phyloP scores from a whole-genome alignment of 2,797 vertebrate species.

The Danio choprae region DNA sequence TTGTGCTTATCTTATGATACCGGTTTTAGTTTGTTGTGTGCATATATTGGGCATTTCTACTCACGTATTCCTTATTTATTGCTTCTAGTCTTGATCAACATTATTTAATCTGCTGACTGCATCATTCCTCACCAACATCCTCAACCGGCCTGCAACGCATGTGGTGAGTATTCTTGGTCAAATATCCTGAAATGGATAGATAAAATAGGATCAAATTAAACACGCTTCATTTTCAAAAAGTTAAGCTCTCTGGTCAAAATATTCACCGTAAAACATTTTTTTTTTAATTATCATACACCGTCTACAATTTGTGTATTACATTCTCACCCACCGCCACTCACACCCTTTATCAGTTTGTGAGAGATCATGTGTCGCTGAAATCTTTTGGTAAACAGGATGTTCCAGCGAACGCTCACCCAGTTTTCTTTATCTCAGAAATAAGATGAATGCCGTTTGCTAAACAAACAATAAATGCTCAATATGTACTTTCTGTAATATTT shows the following conservation, averaged over 20 bases:
- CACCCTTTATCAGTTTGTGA: conserved; percentile 24
- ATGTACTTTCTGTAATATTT: too few species aligned
- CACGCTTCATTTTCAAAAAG: background rate
- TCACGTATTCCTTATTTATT: background rate
- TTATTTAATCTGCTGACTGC: background rate
- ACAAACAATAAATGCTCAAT: too few species aligned
- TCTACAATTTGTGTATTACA: background rate
- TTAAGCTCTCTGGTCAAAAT: background rate
- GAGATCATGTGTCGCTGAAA: background rate
- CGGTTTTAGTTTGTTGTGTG: background rate
- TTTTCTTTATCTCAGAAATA: conserved; percentile 2
- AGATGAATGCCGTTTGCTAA: background rate
- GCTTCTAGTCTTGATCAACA: background rate
- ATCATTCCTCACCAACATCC: background rate
- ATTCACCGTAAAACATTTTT: background rate
- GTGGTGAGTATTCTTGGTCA: background rate
- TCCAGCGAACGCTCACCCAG: background rate
- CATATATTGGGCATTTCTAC: background rate
- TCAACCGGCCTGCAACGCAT: background rate
- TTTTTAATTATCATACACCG: background rate
- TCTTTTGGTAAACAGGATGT: conserved; percentile 32
- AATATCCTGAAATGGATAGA: background rate
- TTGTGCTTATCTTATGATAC: background rate
- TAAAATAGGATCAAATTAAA: background rate
- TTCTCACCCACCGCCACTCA: background rate